Evolutionary conservation across 2,113 vertebrate genomes (phyloP).

Genomic region (Pontoporia blainvillei): DNA sequence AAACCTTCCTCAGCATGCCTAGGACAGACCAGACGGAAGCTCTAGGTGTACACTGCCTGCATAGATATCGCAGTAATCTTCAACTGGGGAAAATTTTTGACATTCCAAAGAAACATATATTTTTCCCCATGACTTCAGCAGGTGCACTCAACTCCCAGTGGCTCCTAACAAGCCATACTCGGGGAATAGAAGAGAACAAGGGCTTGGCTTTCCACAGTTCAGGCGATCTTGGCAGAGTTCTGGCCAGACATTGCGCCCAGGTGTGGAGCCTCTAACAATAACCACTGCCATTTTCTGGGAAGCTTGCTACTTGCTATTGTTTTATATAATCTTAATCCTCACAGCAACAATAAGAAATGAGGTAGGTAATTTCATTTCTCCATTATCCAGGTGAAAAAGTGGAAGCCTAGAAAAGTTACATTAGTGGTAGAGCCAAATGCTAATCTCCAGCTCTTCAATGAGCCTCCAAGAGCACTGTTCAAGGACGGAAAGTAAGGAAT

Average conservation of each 20-base stretch:
- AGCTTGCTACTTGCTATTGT: not conserved
- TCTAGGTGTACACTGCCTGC: not conserved
- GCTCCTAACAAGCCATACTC: not conserved
- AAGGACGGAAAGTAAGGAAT: not conserved
- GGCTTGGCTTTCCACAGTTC: not conserved
- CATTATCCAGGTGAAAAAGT: not conserved
- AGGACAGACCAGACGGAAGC: not conserved
- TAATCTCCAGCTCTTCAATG: not conserved
- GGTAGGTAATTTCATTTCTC: not conserved
- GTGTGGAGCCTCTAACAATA: not conserved
- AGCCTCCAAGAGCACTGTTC: not conserved
- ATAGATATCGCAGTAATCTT: not conserved
- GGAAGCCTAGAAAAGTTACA: not conserved
- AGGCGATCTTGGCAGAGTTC: not conserved
- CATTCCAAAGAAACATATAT: not conserved
- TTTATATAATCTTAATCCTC: not conserved
- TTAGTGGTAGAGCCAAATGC: not conserved
- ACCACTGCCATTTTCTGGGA: not conserved
- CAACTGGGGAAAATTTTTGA: not conserved
- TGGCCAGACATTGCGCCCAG: not conserved
- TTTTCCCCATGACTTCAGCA: not conserved
- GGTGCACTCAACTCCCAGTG: not conserved
- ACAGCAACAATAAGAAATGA: not conserved
- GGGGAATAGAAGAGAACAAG: not conserved
- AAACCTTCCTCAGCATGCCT: not conserved